Percentiles rank a stretch among this genome's conserved stretches.
Conservation (phyloP, 2,113 vertebrate genomes). For the Tyrannus savana region DNA sequence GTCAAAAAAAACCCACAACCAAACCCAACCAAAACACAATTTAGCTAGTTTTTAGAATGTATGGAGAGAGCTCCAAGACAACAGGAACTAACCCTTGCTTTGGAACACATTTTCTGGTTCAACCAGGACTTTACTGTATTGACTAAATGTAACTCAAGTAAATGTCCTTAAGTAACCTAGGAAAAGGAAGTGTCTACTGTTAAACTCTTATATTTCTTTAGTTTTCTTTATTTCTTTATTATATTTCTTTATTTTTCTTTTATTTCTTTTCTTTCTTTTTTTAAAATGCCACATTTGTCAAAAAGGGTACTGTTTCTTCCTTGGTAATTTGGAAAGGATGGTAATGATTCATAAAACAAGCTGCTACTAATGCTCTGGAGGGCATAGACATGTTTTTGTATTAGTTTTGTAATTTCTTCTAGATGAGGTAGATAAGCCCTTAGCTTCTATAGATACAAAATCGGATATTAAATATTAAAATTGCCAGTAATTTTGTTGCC, state of each 20-base stretch:
- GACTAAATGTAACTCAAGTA: neutral
- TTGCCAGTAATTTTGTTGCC: neutral
- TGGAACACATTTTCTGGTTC: neutral
- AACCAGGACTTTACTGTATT: neutral
- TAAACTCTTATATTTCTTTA: neutral
- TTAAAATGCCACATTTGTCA: neutral
- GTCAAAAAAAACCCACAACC: neutral
- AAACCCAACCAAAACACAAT: neutral
- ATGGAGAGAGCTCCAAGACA: neutral
- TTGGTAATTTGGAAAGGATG: neutral
- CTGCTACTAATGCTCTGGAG: neutral
- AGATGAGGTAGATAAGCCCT: neutral
- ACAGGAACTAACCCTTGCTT: neutral
- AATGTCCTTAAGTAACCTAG: neutral
- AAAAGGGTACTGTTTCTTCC: neutral
- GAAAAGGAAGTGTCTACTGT: neutral
- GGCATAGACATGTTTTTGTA: neutral
- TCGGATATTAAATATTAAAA: slow-evolving; percentile 1
- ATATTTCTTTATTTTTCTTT: too few species aligned
- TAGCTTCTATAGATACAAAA: neutral
- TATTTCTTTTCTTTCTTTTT: neutral
- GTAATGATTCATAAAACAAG: slow-evolving; percentile 38
- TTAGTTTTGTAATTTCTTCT: neutral
- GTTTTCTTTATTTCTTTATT: neutral
- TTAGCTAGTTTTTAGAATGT: neutral